Base-by-base conservation (phyloP, 2,113 vertebrate species). In the Macrotis lagotis region DNA sequence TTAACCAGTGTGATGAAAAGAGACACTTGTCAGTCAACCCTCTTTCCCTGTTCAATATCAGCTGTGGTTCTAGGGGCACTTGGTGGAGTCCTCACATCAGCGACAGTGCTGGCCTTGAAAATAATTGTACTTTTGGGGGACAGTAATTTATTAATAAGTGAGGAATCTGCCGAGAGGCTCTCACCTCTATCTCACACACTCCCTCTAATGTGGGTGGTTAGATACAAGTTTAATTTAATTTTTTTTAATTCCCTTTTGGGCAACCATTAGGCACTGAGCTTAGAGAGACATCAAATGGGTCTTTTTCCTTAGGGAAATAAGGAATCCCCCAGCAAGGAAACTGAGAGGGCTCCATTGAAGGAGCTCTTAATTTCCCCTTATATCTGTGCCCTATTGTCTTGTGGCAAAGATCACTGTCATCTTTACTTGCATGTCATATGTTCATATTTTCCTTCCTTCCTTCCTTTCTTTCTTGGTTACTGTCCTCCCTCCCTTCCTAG, bases 1-100 rank as follows among this genome's bases (percentile, higher is more conserved):
- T 96, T 96, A 96, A 92, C 91, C 90, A 91, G 90, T 14, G 66
- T 96, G 95, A 94, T 93, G 92, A 97, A 95, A 96, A 91, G 11
- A 48, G 90, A 91, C 95, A 0, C 89, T 92, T 95, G 95, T 91
- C 92, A 16, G 49, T 95, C 96, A 96, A 93, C 91, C 88, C 49
- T 53, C 94, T 95, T 96, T 96, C 91, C 89, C 94, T 91, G 89
- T 66, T 93, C 44, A 59, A 31, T 49, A 4, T 94, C 93, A 10
- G 0, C 91, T 51, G 28, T 90, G 92, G 11, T 93, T 97, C 93
- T 88, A 96, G 59, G 94, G 91, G 94, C 94, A 2, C 0, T 91
- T 26, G 31, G 52, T 14, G 28, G 94, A 19, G 50, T 94, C 90
- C 93, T 94, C 49, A 25, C 93, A 91, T 94, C 95, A 48, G 95